Evolutionary conservation across 2,888 invertebrate species (phyloP), one percentile per base, ranked within the genome.

Genomic region (Andricus quercusramuli): DNA sequence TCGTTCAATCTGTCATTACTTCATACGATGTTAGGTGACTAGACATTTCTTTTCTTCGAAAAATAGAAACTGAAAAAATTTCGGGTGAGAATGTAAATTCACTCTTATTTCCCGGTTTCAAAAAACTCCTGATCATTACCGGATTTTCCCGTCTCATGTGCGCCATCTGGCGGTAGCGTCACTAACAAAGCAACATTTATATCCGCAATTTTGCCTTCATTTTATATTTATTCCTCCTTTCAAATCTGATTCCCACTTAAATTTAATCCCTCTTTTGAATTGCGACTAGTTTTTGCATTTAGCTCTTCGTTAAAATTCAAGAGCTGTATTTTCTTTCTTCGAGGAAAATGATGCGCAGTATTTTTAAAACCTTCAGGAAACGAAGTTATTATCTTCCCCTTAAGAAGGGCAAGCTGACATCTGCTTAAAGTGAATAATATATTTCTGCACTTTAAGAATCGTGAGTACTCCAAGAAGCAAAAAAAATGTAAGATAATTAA

Each of bases 341-440:
- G 20, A 29, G 22, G 20, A 22, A 51, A 70, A 70, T 47, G 47
- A 51, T 29, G 29, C 11, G 3, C 51, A 29, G 44, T 25, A 70
- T 51, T 47, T 47, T 70, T 70, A 44, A 74, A 74, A 56, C 32
- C 56, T 9, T n/a, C 4, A 32, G n/a, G n/a, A 74, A 74, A 56
- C 11, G 20, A 20, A 20, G 32, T 29, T 51, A n/a, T 29, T 74
- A 29, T 47, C 5, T 74, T 74, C 32, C 32, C 51, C 32, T 4
- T 44, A 68, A 25, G 47, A 44, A 56, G 29, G 47, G 32, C 20
- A 74, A 51, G n/a, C 51, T 56, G 32, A 56, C 51, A 74, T 56
- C 74, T 37, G 32, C n/a, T 56, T 74, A 56, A 56, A 56, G 20
- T 74, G 51, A 56, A 74, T 56, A n/a, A 74, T 51, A 56, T 56